phyloP scores from a whole-genome alignment of 2,888 invertebrate genomes.

The Xestia sexstrigata region DNA sequence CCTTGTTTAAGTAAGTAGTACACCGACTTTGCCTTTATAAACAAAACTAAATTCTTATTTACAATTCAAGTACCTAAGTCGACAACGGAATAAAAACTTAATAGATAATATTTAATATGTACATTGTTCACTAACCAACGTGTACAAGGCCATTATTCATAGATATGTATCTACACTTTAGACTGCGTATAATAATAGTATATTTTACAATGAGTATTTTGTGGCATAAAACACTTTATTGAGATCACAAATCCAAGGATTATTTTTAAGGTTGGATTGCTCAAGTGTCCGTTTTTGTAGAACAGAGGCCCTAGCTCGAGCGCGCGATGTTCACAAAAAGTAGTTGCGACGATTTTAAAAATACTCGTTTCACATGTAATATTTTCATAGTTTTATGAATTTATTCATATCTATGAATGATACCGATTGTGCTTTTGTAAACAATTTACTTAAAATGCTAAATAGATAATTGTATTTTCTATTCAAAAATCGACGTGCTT shows the following conservation, averaged over 20 bases:
- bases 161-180: conserved; percentile 70
- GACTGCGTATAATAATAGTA: conserved; percentile 63
- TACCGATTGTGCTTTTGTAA: neutral
- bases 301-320: neutral
- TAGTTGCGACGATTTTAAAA: neutral
- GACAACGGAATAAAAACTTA: conserved; percentile 54
- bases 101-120: conserved; percentile 68
- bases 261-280: conserved; percentile 63
- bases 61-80: conserved; percentile 53
- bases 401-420: neutral
- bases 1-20: neutral
- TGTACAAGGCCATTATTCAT: conserved; percentile 69
- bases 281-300: conserved; percentile 31
- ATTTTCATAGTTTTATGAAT: neutral
- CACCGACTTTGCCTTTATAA: conserved; percentile 4
- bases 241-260: conserved; percentile 64
- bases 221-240: conserved; percentile 61
- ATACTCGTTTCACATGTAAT: neutral
- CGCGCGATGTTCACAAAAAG: neutral
- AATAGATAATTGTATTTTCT: neutral
- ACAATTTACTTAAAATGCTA: neutral
- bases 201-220: conserved; percentile 65
- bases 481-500: neutral
- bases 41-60: conserved; percentile 30
- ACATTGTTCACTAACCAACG: conserved; percentile 64